Percentiles rank a stretch among this genome's conserved stretches.
Evolutionary conservation across 1,140 invertebrate species (phyloP).

Genomic region (Papilio aristodemus): DNA sequence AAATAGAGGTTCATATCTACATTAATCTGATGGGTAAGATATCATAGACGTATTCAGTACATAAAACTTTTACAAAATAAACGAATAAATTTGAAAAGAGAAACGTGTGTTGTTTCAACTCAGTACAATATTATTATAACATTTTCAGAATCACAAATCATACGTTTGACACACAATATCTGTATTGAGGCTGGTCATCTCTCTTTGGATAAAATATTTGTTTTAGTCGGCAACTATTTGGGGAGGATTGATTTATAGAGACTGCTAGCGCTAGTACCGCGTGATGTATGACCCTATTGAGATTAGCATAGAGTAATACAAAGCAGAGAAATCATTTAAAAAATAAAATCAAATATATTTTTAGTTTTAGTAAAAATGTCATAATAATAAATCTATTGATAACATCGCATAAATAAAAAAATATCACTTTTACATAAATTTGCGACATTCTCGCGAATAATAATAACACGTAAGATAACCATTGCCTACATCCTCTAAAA

Average conservation of each 20-base stretch:
- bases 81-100: background rate
- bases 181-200: slow-evolving; percentile 43
- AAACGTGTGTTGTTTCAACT: background rate
- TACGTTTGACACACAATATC: slow-evolving; percentile 45
- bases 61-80: background rate
- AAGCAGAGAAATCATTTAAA: slow-evolving; percentile 31
- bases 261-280: slow-evolving; percentile 46
- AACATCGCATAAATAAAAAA: too few species aligned
- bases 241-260: slow-evolving; percentile 66
- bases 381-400: too few species aligned
- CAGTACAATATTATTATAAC: slow-evolving; percentile 18
- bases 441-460: too few species aligned
- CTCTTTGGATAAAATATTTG: slow-evolving; percentile 66
- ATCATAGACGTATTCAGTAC: too few species aligned
- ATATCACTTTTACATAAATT: too few species aligned
- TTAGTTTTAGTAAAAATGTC: background rate
- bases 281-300: slow-evolving; percentile 67
- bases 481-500: too few species aligned
- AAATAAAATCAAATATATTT: background rate
- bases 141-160: slow-evolving; percentile 24
- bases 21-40: too few species aligned
- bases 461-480: too few species aligned
- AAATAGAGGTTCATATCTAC: too few species aligned
- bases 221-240: slow-evolving; percentile 57
- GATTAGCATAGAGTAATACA: slow-evolving; percentile 54